Percentiles rank a stretch among this genome's conserved stretches.
phyloP scores from a whole-genome alignment of 2,113 vertebrate species.

The Benitochromis conjunctus region DNA sequence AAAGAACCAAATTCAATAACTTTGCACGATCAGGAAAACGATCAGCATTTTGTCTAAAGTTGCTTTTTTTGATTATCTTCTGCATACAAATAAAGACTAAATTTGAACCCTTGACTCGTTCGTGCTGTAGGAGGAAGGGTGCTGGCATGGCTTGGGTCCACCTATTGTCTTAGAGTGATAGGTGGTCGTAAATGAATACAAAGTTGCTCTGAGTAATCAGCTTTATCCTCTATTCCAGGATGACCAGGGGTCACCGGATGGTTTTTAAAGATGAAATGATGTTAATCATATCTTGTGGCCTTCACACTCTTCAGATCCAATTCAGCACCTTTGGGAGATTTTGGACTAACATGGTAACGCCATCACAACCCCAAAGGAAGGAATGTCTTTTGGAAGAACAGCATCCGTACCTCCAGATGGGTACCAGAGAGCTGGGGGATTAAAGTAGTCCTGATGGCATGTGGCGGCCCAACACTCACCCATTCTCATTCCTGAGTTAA shows the following conservation, averaged over 20 bases:
- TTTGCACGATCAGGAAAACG: neutral
- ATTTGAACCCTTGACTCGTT: neutral
- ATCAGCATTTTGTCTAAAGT: neutral
- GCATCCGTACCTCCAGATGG: neutral
- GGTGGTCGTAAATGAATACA: neutral
- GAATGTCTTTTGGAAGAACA: neutral
- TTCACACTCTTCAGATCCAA: neutral
- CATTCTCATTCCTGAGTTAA: neutral
- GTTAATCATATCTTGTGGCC: neutral
- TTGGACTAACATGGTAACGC: neutral
- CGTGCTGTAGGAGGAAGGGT: neutral
- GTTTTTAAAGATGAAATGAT: neutral
- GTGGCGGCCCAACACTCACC: neutral
- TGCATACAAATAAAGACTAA: neutral
- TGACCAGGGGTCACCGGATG: neutral
- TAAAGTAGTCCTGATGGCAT: neutral
- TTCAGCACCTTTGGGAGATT: neutral
- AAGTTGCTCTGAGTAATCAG: neutral
- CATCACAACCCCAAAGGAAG: neutral
- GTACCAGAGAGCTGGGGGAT: neutral
- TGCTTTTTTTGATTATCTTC: neutral
- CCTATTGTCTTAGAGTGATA: neutral
- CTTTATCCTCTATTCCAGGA: neutral
- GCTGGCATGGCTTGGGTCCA: neutral
- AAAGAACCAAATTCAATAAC: neutral